Evolutionary conservation across 2,888 invertebrate species (phyloP), one percentile per base, ranked within the genome.

Genomic region (Cancer borealis): DNA sequence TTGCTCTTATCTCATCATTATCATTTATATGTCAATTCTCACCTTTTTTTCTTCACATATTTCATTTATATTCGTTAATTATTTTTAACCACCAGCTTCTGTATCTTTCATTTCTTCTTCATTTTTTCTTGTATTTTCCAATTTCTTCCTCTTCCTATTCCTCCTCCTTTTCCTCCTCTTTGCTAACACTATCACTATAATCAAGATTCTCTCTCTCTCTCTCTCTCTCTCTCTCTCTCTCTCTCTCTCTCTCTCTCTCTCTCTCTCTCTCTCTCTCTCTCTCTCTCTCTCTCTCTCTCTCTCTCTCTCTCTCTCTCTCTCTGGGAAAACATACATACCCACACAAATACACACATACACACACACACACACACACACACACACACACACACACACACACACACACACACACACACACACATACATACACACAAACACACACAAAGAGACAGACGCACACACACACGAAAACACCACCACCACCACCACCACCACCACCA

Each of bases 361-460:
- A 73, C 73, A 73, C 73, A 73, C 73, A 73, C 73, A 73, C 73
- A 73, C n/a, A 73, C 73, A 73, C 66, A 66, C 66, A 66, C 66
- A 66, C 17, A 66, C 66, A 66, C 17, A 66, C 66, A 66, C 12
- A 66, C 66, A 66, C 66, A 66, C 49, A 49, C 49, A 49, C 49
- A 49, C 21, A 66, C 66, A 66, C 12, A 66, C 66, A 66, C 66
- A 66, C 66, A 66, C 21, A 66, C 66, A 66, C 66, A 66, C 66
- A 66, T n/a, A 66, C 66, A 66, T n/a, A 66, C 66, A 66, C 66
- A 66, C 66, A 66, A 17, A 66, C 66, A 66, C 66, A 66, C 17
- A 66, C 21, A 4, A 21, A 17, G n/a, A 66, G 6, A 17, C 73
- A n/a, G n/a, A 17, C 73, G n/a, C 73, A 4, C 17, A 21, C 73